phyloP scores from a whole-genome alignment of 2,888 invertebrate genomes.

The Augiades crinisus region DNA sequence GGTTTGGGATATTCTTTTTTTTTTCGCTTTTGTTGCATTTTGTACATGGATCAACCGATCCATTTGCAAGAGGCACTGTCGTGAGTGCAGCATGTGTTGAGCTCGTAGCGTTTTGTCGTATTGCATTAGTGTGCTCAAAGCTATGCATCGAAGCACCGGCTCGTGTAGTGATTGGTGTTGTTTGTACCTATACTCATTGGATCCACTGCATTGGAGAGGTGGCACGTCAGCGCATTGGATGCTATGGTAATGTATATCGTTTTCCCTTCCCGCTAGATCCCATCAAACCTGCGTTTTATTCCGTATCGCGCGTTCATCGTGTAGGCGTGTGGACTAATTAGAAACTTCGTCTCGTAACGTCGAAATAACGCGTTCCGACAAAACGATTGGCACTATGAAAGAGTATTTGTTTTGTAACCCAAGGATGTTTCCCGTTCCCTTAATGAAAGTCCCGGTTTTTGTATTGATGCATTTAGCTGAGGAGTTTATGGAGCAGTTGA shows the following conservation, averaged over 20 bases:
- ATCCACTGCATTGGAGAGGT: slow-evolving; percentile 79
- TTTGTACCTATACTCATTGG: slow-evolving; percentile 63
- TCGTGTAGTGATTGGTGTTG: slow-evolving; percentile 79
- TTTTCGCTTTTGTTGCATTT: slow-evolving; percentile 65
- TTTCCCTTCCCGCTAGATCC: slow-evolving; percentile 69
- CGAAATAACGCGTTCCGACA: slow-evolving; percentile 57
- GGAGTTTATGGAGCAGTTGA: slow-evolving; percentile 97
- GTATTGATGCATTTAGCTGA: slow-evolving; percentile 87
- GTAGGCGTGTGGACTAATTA: slow-evolving; percentile 69
- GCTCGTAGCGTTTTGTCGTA: slow-evolving; percentile 78
- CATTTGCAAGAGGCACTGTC: slow-evolving; percentile 71
- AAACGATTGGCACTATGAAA: slow-evolving; percentile 79
- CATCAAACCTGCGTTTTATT: slow-evolving; percentile 35
- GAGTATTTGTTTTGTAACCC: slow-evolving; percentile 46
- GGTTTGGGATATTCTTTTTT: slow-evolving; percentile 71
- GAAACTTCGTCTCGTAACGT: slow-evolving; percentile 52
- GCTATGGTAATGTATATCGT: slow-evolving; percentile 76
- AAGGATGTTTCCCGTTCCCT: slow-evolving; percentile 53
- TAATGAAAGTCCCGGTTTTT: slow-evolving; percentile 73
- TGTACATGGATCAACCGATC: slow-evolving; percentile 70
- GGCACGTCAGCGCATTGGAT: slow-evolving; percentile 76
- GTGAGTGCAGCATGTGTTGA: slow-evolving; percentile 77
- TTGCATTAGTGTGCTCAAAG: slow-evolving; percentile 76
- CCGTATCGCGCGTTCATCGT: slow-evolving; percentile 58
- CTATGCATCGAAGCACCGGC: slow-evolving; percentile 75